Evolutionary conservation across 2,113 vertebrate species (phyloP).

Genomic region (Pelecanus crispus): DNA sequence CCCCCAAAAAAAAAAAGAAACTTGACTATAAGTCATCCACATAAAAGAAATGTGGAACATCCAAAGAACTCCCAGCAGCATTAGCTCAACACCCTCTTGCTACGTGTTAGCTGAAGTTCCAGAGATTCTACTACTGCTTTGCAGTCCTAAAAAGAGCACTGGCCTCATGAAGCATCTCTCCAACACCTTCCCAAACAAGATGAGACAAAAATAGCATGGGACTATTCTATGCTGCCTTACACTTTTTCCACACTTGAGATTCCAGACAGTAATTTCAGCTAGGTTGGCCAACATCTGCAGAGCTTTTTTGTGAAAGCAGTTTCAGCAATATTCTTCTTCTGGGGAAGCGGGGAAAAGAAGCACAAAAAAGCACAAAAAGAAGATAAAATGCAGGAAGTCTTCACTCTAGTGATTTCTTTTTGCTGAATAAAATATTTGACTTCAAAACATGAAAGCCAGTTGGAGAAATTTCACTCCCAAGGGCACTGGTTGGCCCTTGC

Average conservation of each 20-base stretch:
- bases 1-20: neutral
- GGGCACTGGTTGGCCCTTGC: neutral
- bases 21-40: neutral
- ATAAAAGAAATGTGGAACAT: constrained; percentile 10
- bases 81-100: constrained; percentile 3
- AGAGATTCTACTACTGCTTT: constrained; percentile 16
- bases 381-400: neutral
- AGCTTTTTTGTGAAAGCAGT: neutral
- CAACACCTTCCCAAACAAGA: constrained; percentile 54
- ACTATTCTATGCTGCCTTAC: neutral
- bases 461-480: neutral
- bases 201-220: constrained; percentile 49
- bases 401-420: neutral
- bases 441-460: neutral
- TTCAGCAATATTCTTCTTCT: neutral
- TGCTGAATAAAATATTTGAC: neutral
- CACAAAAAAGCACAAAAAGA: neutral
- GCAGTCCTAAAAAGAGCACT: constrained; percentile 33
- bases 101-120: constrained; percentile 30
- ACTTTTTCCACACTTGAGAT: constrained; percentile 41
- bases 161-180: constrained; percentile 22
- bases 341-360: neutral
- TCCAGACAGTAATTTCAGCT: constrained; percentile 20
- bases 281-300: neutral
- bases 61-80: constrained; percentile 13